phyloP scores from a whole-genome alignment of 92 coral and sea anemone genomes.

The Chrysogorgia sp. region DNA sequence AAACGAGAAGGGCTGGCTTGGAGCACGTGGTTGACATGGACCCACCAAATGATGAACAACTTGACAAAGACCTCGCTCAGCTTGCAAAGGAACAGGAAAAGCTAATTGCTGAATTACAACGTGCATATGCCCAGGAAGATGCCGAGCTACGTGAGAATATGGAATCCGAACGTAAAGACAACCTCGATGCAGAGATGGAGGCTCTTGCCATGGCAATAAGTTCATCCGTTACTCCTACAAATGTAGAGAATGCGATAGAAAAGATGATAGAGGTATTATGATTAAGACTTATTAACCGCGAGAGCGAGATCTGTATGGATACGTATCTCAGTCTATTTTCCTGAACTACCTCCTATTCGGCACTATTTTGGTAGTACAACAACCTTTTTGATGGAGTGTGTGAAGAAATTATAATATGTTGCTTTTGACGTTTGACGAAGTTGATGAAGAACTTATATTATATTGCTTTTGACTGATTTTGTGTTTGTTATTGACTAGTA shows the following conservation, averaged over 20 bases:
- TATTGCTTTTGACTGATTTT: no score
- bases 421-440: no score
- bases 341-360: no score
- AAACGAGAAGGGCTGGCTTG: constrained; percentile 92
- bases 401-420: no score
- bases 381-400: no score
- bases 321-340: no score
- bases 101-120: constrained; percentile 82
- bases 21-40: constrained; percentile 95
- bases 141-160: constrained; percentile 77
- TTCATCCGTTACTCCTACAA: constrained; percentile 74
- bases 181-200: constrained; percentile 93
- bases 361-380: no score
- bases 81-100: constrained; percentile 92
- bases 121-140: constrained; percentile 89
- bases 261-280: constrained; percentile 77
- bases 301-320: no score
- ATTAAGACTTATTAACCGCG: not conserved
- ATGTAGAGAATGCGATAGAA: constrained; percentile 82
- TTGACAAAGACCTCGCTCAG: constrained; percentile 81
- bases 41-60: constrained; percentile 86
- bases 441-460: no score
- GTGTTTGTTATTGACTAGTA: no score
- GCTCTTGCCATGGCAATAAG: constrained; percentile 86
- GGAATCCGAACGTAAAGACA: constrained; percentile 85